These are phyloP conservation scores for Atta cephalotes DNA, from an alignment of 1,140 invertebrate genomes.

Conservation along the genomic window DNA sequence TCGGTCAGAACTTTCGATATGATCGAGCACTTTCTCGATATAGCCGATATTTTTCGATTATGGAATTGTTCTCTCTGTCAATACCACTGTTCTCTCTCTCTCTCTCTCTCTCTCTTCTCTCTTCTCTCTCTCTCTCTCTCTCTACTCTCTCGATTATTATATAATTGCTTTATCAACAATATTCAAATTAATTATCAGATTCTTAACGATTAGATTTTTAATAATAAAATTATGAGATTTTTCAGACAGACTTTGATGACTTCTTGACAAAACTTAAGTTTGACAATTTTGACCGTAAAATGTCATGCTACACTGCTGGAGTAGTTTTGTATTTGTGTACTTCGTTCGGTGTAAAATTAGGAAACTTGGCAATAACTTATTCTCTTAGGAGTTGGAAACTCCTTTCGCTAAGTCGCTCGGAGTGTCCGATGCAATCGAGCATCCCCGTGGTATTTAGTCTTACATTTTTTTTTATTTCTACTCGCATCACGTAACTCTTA, in stretches of 20 bases:
- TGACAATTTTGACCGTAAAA: constrained; percentile 16
- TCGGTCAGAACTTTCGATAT: constrained; percentile 23
- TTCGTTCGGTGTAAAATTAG: constrained; percentile 19
- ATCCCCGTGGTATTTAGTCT: constrained; percentile 32
- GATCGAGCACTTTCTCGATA: constrained; percentile 20
- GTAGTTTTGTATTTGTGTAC: constrained; percentile 8
- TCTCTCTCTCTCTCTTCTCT: not conserved
- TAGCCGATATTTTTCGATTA: constrained; percentile 8
- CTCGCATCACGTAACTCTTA: not conserved
- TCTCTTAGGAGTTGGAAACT: constrained; percentile 30
- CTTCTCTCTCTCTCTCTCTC: not conserved
- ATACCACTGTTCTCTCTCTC: not conserved
- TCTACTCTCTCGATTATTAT: not conserved
- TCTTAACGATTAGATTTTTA: not conserved
- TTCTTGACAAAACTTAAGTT: not conserved
- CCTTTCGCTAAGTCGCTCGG: not conserved
- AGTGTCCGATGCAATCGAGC: constrained; percentile 55
- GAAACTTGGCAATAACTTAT: constrained; percentile 29
- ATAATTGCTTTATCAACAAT: not conserved
- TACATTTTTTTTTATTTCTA: not conserved
- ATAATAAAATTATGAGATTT: not conserved
- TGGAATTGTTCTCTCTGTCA: not conserved
- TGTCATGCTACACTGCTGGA: not conserved
- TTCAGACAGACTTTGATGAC: not conserved
- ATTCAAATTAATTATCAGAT: not conserved